These are phyloP conservation scores for Rana temporaria DNA, from an alignment of 2,113 vertebrate genomes.

Conservation along the genomic window DNA sequence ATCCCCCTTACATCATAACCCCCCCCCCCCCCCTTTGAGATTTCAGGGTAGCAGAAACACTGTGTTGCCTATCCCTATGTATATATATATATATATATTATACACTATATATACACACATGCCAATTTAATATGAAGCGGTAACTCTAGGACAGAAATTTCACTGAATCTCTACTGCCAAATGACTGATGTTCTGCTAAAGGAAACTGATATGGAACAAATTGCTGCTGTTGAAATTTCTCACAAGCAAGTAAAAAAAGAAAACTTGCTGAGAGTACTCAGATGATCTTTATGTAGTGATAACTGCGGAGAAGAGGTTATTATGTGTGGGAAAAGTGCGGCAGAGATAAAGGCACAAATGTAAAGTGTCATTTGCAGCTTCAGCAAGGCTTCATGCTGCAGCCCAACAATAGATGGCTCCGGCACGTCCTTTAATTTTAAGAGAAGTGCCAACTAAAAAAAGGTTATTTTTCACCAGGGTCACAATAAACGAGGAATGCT, in stretches of 20 bases:
- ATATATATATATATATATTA: not conserved
- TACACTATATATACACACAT: not conserved
- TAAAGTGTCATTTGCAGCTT: constrained; percentile 43
- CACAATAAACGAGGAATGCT: not conserved
- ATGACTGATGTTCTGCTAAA: constrained; percentile 39
- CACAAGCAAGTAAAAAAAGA: not conserved
- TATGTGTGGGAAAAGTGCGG: constrained; percentile 23
- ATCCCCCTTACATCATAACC: no score
- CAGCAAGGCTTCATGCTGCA: constrained; percentile 9
- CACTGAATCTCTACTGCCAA: constrained; percentile 40
- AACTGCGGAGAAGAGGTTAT: constrained; percentile 13
- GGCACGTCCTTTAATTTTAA: constrained; percentile 1
- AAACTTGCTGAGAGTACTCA: constrained; percentile 30
- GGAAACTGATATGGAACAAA: constrained; percentile 43
- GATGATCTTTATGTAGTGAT: constrained; percentile 33
- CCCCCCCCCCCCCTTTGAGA: no score
- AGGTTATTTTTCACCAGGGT: constrained; percentile 18
- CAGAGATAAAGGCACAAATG: constrained; percentile 28
- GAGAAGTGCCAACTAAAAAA: constrained; percentile 9
- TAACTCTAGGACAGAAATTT: constrained; percentile 12
- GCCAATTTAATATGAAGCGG: constrained; percentile 9
- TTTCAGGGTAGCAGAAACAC: no score
- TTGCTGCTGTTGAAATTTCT: constrained; percentile 15
- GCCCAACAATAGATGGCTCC: constrained; percentile 33
- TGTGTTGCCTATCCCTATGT: no score